Percentiles rank a stretch among this genome's conserved stretches.
These are phyloP conservation scores for Hydractinia symbiolongicarpus DNA, from an alignment of 30 jellyfish, hydroid and myxozoan species.

Conservation along the genomic window DNA sequence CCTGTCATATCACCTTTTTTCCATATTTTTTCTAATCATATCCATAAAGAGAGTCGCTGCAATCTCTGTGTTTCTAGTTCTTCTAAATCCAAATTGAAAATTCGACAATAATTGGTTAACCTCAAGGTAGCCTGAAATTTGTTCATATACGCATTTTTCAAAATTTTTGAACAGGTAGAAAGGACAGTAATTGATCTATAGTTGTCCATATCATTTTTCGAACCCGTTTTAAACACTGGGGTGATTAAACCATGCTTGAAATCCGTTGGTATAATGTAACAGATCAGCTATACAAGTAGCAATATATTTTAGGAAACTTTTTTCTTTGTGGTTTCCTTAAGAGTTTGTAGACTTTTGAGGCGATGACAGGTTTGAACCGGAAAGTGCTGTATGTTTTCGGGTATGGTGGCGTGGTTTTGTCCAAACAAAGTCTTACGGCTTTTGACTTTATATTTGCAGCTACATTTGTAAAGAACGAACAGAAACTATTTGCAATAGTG, in stretches of 20 bases:
- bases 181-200: conserved; percentile 31
- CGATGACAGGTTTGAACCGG: not conserved
- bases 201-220: conserved; percentile 33
- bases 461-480: not conserved
- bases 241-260: not conserved
- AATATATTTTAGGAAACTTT: not conserved
- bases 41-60: conserved; percentile 52
- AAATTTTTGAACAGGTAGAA: conserved; percentile 33
- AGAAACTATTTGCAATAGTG: not conserved
- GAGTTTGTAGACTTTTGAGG: not conserved
- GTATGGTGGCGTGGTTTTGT: not conserved
- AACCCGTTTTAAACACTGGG: conserved; percentile 31
- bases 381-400: conserved; percentile 1
- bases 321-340: not conserved
- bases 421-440: not conserved
- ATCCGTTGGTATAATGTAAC: not conserved
- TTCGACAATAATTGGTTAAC: conserved; percentile 34
- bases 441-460: not conserved
- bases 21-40: conserved; percentile 27
- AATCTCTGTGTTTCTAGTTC: conserved; percentile 42
- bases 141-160: conserved; percentile 42
- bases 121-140: conserved; percentile 39
- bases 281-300: not conserved
- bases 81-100: conserved; percentile 47
- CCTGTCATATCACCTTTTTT: conserved; percentile 50